Conservation (phyloP, 35 echinoderm and acorn worm genomes). For the Stichopus chloronotus region DNA sequence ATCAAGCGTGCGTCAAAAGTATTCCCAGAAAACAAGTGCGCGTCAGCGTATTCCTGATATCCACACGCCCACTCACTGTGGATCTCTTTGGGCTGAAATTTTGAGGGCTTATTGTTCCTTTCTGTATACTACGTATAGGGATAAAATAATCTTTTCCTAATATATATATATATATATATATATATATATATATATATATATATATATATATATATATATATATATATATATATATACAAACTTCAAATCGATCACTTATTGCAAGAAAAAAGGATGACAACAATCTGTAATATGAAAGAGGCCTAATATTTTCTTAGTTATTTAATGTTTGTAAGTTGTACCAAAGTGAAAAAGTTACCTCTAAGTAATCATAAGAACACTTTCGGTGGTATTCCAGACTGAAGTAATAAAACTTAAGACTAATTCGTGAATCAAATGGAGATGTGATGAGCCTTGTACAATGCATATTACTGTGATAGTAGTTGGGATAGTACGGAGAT, state of each 20-base stretch:
- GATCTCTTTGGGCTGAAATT: too few relatives aligned
- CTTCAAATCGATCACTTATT: background rate
- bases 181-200: too few relatives aligned
- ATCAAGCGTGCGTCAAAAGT: too few relatives aligned
- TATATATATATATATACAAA: background rate
- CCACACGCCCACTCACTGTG: too few relatives aligned
- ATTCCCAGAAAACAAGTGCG: too few relatives aligned
- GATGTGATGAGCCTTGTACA: background rate
- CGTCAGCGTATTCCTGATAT: too few relatives aligned
- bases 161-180: background rate
- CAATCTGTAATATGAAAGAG: background rate
- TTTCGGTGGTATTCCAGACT: background rate
- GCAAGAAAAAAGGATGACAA: background rate
- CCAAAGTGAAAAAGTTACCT: background rate
- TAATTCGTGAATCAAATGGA: background rate
- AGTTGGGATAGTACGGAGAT: background rate
- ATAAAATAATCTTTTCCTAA: background rate
- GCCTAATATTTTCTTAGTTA: background rate
- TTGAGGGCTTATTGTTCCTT: too few relatives aligned
- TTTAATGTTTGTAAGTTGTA: too few relatives aligned
- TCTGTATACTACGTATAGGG: too few relatives aligned
- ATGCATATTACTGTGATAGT: background rate
- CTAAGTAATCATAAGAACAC: background rate
- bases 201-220: too few relatives aligned
- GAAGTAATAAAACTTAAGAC: background rate